Conservation (phyloP, 1,140 invertebrate species). For the Platyscapa corneri region DNA sequence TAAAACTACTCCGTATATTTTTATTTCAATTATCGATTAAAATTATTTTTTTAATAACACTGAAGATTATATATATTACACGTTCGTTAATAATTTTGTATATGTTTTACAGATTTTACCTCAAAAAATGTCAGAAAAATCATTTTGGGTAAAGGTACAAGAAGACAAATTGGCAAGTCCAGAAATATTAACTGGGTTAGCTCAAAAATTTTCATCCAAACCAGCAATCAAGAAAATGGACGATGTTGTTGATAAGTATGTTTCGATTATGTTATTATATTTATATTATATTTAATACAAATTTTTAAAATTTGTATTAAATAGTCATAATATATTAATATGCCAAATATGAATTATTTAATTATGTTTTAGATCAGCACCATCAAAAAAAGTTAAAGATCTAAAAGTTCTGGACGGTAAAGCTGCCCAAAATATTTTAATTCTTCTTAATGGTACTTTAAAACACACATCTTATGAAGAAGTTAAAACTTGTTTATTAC, state of each 20-base stretch:
- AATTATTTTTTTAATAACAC: too few relatives aligned
- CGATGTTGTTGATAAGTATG: conserved; percentile 83
- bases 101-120: conserved; percentile 80
- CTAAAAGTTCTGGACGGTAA: conserved; percentile 94
- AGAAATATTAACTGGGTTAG: conserved; percentile 89
- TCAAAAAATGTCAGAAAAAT: conserved; percentile 92
- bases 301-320: not conserved
- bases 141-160: conserved; percentile 95
- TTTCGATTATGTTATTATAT: conserved; percentile 54
- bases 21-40: too few relatives aligned
- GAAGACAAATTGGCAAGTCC: conserved; percentile 92
- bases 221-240: conserved; percentile 82
- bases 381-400: conserved; percentile 91
- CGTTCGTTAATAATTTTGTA: too few relatives aligned
- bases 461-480: conserved; percentile 93
- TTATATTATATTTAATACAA: not conserved
- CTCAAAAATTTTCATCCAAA: conserved; percentile 91
- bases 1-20: too few relatives aligned
- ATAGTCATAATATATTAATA: not conserved
- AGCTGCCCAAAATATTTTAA: conserved; percentile 95
- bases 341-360: not conserved
- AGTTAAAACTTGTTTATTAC: conserved; percentile 87
- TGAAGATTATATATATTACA: too few relatives aligned
- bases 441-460: conserved; percentile 90
- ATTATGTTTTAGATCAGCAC: conserved; percentile 74